A percentile compares a stretch with the other conserved stretches of the same genome.
Evolutionary conservation across 1,140 invertebrate genomes (phyloP).

Genomic region (Whitmania pigra): DNA sequence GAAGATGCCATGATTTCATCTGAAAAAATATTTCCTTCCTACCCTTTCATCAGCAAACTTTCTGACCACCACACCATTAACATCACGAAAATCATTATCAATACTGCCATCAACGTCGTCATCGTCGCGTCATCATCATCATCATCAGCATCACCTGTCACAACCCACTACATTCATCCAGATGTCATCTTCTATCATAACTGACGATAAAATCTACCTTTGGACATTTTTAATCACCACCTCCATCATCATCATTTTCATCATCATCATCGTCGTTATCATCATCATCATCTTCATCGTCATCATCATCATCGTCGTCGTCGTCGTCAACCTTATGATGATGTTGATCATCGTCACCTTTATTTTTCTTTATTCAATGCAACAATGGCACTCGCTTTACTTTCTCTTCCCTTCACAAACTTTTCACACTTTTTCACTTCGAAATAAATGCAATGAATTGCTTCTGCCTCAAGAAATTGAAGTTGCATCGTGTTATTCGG

Average conservation of each 20-base stretch:
- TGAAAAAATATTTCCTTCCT: no score
- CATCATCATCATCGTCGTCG: constrained; percentile 3
- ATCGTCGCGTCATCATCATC: constrained; percentile 4
- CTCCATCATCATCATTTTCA: neutral
- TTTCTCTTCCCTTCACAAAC: neutral
- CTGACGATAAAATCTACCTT: no score
- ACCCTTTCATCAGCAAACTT: no score
- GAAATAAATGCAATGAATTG: no score
- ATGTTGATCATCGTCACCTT: neutral
- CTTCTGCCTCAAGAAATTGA: no score
- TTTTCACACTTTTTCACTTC: neutral
- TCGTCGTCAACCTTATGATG: neutral
- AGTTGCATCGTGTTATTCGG: no score
- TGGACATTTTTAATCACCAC: neutral
- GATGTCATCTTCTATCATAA: no score
- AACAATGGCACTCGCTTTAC: neutral
- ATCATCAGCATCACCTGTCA: neutral
- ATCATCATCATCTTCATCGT: neutral
- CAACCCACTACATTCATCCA: neutral
- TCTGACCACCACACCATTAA: no score
- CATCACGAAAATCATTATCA: neutral
- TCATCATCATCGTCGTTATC: neutral
- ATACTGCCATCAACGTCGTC: neutral
- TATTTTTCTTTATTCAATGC: neutral
- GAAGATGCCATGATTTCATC: no score